Percentiles rank a stretch among this genome's conserved stretches.
Conservation (phyloP, 2,113 vertebrate genomes). For the Gasterosteus aculeatus region DNA sequence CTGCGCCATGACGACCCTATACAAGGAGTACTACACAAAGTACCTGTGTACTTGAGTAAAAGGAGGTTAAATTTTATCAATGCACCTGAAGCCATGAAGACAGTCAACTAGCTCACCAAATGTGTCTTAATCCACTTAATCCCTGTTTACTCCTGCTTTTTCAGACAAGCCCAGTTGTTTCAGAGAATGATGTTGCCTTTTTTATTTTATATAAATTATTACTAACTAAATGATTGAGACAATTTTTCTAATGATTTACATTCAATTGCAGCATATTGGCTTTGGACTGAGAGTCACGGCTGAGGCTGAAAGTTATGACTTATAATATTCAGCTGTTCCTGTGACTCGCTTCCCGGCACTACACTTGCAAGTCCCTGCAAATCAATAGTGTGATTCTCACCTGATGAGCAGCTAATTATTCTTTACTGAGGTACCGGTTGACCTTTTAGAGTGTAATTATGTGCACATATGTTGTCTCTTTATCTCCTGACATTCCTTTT, state of each 20-base stretch:
- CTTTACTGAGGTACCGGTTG: conserved; percentile 6
- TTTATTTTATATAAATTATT: background rate
- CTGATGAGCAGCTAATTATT: conserved; percentile 34
- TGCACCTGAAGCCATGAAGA: background rate
- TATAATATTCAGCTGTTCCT: conserved; percentile 49
- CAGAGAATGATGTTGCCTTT: background rate
- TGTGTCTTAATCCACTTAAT: background rate
- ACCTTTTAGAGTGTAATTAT: conserved; percentile 24
- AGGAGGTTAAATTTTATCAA: background rate
- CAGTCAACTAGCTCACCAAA: background rate
- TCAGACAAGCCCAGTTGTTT: background rate
- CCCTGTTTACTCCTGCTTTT: background rate
- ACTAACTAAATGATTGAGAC: background rate
- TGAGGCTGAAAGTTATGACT: conserved; percentile 47
- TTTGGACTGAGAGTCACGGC: background rate
- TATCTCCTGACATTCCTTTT: background rate
- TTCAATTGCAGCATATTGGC: background rate
- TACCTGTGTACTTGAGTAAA: background rate
- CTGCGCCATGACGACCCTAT: no score
- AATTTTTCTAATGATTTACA: background rate
- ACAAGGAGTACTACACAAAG: no score
- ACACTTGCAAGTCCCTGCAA: conserved; percentile 15
- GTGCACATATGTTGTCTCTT: conserved; percentile 8
- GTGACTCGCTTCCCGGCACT: conserved; percentile 3
- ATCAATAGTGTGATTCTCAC: conserved; percentile 33